Evolutionary conservation across 1,140 invertebrate species (phyloP), one percentile per base, ranked within the genome.

Genomic region (Wasmannia auropunctata): DNA sequence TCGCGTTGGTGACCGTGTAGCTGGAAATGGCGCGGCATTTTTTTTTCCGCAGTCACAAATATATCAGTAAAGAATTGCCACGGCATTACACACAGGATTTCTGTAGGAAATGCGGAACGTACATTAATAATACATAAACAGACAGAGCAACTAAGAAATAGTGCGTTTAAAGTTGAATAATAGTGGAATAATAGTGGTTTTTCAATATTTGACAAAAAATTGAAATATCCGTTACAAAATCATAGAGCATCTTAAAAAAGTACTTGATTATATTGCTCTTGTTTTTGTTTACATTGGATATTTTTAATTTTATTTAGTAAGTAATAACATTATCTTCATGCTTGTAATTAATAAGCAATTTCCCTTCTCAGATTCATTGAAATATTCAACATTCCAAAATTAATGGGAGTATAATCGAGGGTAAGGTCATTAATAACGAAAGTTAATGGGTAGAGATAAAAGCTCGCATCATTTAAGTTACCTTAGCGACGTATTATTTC

Each of bases 341-440:
- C 37, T 54, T 40, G 5, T 4, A 51, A 62, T 76, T 76, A 22
- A 43, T 43, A 28, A 43, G 14, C 7, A 22, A 1, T 3, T 37
- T 14, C 4, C 1, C n/a, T 63, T 49, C 25, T 40, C 7, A 37
- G n/a, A 51, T 69, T 56, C 22, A 56, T 1, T 58, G 28, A 46
- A 83, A 62, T 74, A 70, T 28, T 40, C 10, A 46, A 22, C 37
- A 43, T 77, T 77, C 3, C 11, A 34, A 77, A 46, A 74, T 54
- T n/a, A 70, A 31, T 67, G 40, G 5, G 0, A 25, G 2, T 2
- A n/a, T 40, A 58, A n/a, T 58, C 28, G 28, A 28, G 7, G 2
- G 14, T 67, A 46, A 81, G 56, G 8, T 83, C 37, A 58, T 81
- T 58, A 54, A 72, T 83, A 72, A 83, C 1, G 40, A 74, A 43